Conservation (phyloP, 2,113 vertebrate species). For the Thermophis baileyi region DNA sequence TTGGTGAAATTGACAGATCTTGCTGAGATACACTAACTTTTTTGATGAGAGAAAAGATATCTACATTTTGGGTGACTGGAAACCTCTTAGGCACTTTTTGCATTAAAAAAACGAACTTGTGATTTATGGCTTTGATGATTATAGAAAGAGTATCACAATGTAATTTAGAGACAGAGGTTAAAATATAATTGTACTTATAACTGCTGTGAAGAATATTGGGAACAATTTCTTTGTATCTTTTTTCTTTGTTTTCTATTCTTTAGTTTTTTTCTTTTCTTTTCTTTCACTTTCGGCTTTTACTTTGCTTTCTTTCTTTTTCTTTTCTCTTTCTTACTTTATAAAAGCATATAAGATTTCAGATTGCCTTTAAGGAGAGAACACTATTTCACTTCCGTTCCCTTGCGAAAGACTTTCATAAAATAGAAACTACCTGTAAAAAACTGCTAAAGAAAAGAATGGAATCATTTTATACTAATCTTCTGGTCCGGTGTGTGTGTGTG, state of each 20-base stretch:
- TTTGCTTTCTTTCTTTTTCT: neutral
- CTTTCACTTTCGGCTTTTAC: neutral
- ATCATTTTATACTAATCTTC: neutral
- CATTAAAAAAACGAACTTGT: neutral
- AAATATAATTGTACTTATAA: neutral
- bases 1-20: too few species aligned
- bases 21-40: too few species aligned
- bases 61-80: neutral
- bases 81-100: neutral
- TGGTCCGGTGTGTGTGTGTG: rapidly evolving
- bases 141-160: neutral
- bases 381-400: neutral
- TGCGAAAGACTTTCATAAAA: neutral
- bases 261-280: neutral
- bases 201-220: neutral
- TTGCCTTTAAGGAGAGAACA: neutral
- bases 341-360: neutral
- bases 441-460: neutral
- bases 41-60: too few species aligned
- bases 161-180: neutral
- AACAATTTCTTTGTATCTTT: neutral
- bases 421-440: neutral
- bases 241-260: neutral
- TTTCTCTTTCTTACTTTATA: neutral
- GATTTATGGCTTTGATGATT: neutral